Conservation (phyloP, 2,888 invertebrate species). For the Leptopilina syphax region DNA sequence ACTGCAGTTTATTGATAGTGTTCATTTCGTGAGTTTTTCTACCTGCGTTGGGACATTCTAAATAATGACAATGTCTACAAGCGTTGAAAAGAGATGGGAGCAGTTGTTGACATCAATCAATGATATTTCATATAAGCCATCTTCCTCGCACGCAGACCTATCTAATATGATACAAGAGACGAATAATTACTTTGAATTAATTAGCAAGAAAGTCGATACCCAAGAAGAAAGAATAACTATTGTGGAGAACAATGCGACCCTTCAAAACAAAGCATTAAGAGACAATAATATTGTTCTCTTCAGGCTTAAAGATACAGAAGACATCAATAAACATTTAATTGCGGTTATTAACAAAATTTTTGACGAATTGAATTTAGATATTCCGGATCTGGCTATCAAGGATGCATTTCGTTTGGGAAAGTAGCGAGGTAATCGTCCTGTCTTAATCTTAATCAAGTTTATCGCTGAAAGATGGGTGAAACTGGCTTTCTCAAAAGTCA, state of each 20-base stretch:
- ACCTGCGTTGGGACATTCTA: too few relatives aligned
- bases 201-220: neutral
- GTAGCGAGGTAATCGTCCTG: neutral
- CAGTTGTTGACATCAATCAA: neutral
- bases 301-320: neutral
- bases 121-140: neutral
- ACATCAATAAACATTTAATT: neutral
- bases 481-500: too few relatives aligned
- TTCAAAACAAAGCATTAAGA: neutral
- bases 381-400: neutral
- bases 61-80: neutral
- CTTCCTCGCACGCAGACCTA: neutral
- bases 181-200: neutral
- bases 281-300: neutral
- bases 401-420: neutral
- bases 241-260: neutral
- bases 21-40: too few relatives aligned
- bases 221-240: neutral
- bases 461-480: too few relatives aligned
- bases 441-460: too few relatives aligned
- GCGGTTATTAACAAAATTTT: neutral
- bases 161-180: neutral
- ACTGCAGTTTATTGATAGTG: too few relatives aligned
- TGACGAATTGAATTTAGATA: neutral
- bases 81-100: neutral